phyloP scores from a whole-genome alignment of 2,888 invertebrate species.

The Brachypalpus laphriformis region DNA sequence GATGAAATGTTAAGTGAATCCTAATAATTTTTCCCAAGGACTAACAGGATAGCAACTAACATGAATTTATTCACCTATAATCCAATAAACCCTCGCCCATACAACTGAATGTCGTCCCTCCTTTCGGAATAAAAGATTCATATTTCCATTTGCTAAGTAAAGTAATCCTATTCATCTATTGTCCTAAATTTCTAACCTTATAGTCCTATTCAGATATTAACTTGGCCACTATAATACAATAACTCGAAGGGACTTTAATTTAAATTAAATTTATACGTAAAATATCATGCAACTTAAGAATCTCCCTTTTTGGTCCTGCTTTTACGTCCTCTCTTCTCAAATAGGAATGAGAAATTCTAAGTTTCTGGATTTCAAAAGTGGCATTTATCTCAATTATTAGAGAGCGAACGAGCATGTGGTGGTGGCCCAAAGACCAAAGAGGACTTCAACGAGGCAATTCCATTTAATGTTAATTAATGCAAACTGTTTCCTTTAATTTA shows the following conservation, averaged over 20 bases:
- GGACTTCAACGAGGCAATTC: slow-evolving; percentile 49
- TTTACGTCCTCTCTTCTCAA: slow-evolving; percentile 1
- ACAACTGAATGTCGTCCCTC: neutral
- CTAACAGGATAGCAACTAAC: too few species aligned
- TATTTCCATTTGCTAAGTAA: neutral
- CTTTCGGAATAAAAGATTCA: neutral
- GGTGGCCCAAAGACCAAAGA: slow-evolving; percentile 46
- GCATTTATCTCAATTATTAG: slow-evolving; percentile 65
- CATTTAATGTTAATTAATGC: slow-evolving; percentile 72
- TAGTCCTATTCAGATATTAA: slow-evolving; percentile 17
- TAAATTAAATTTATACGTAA: slow-evolving; percentile 61
- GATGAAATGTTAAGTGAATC: too few species aligned
- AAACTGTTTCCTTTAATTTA: slow-evolving; percentile 73
- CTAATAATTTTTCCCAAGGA: too few species aligned
- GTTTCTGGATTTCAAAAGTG: slow-evolving; percentile 28
- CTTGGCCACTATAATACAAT: slow-evolving; percentile 24
- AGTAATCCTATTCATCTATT: slow-evolving; percentile 23
- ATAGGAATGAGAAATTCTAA: neutral
- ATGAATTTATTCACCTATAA: neutral
- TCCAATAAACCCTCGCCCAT: neutral
- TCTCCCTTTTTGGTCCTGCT: slow-evolving; percentile 5
- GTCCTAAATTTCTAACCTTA: neutral
- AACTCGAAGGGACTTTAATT: slow-evolving; percentile 51
- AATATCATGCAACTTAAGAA: slow-evolving; percentile 53
- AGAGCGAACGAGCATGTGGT: slow-evolving; percentile 4